Percentiles rank a stretch among this genome's conserved stretches.
phyloP scores from a whole-genome alignment of 2,888 invertebrate genomes.

The Auanema freiburgensis region DNA sequence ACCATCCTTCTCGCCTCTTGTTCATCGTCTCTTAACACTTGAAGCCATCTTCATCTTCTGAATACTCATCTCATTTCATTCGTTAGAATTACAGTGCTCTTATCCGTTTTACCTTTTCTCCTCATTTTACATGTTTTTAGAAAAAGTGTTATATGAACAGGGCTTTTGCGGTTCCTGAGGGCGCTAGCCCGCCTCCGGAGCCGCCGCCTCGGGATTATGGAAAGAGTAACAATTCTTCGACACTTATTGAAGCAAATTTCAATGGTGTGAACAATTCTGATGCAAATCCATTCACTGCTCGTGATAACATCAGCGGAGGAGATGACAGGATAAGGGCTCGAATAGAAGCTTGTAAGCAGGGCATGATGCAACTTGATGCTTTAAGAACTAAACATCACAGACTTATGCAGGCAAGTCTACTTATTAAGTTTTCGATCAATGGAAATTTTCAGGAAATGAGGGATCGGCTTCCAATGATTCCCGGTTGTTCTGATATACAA shows the following conservation, averaged over 20 bases:
- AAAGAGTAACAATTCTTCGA: background rate
- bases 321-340: constrained; percentile 35
- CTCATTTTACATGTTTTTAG: background rate
- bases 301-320: constrained; percentile 7
- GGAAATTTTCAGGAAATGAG: constrained; percentile 34
- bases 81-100: too few relatives aligned
- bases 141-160: constrained; percentile 12
- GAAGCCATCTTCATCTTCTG: too few relatives aligned
- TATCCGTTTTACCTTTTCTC: too few relatives aligned
- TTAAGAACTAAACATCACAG: constrained; percentile 34
- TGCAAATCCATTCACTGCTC: background rate
- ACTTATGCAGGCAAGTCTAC: constrained; percentile 29
- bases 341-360: constrained; percentile 41
- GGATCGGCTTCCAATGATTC: constrained; percentile 36
- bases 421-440: background rate
- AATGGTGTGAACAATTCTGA: too few relatives aligned
- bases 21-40: too few relatives aligned
- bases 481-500: constrained; percentile 36
- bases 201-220: constrained; percentile 26
- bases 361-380: constrained; percentile 40
- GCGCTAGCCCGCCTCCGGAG: constrained; percentile 28
- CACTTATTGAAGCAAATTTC: background rate
- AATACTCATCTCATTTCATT: too few relatives aligned
- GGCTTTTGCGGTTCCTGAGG: constrained; percentile 18
- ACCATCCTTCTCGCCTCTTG: too few relatives aligned